These are phyloP conservation scores for cat (Felis catus) DNA, from an alignment of 2,113 vertebrate species.

Conservation along the genomic window F.catus_Fca126_mat1.0 CM031415.1:76562001-76562500, in stretches of 20 bases:
- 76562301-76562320: slow-evolving; percentile 93
- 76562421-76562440: slow-evolving; percentile 85
- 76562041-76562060: slow-evolving; percentile 72
- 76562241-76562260: slow-evolving; percentile 99
- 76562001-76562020: slow-evolving; percentile 31
- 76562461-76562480: slow-evolving; percentile 87
- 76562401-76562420: slow-evolving; percentile 85
- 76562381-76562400: slow-evolving; percentile 86
- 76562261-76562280: slow-evolving; percentile 97
- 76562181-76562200: slow-evolving; percentile 77
- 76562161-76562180: slow-evolving; percentile 84
- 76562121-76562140: slow-evolving; percentile 48
- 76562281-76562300: slow-evolving; percentile 98
- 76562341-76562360: slow-evolving; percentile 86
- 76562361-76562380: slow-evolving; percentile 84
- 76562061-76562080: slow-evolving; percentile 82
- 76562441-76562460: slow-evolving; percentile 88
- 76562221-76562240: slow-evolving; percentile 96
- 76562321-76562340: slow-evolving; percentile 93
- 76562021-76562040: slow-evolving; percentile 63
- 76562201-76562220: slow-evolving; percentile 93
- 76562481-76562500: slow-evolving; percentile 84
- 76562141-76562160: slow-evolving; percentile 81
- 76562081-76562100: slow-evolving; percentile 87
- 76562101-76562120: slow-evolving; percentile 80